Evolutionary conservation across 2,888 invertebrate species (phyloP).

Genomic region (Oxyscelio sp.): DNA sequence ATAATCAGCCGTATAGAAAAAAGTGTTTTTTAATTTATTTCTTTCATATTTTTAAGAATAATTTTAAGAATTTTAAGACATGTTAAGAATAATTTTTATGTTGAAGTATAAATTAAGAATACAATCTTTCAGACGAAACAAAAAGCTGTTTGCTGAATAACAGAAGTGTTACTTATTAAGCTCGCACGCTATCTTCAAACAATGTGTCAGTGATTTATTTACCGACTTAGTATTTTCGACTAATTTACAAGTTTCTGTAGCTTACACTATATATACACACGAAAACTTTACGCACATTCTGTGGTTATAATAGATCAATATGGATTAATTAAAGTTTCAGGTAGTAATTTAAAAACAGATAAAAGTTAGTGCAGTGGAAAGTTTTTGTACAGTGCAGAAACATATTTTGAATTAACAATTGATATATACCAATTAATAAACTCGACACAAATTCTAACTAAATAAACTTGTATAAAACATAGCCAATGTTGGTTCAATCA

Average conservation of each 20-base stretch:
- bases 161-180: conserved; percentile 55
- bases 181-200: conserved; percentile 45
- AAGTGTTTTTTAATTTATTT: too few species aligned
- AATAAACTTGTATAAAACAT: too few species aligned
- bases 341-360: conserved; percentile 37
- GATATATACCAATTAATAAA: too few species aligned
- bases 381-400: neutral
- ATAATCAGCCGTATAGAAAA: conserved; percentile 14
- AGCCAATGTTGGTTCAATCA: too few species aligned
- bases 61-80: too few species aligned
- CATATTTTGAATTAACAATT: too few species aligned
- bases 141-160: conserved; percentile 12
- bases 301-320: conserved; percentile 62
- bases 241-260: conserved; percentile 64
- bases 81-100: too few species aligned
- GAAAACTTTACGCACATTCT: conserved; percentile 64
- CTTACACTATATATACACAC: conserved; percentile 26
- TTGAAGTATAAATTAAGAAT: neutral
- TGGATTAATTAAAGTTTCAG: conserved; percentile 41
- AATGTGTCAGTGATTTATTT: conserved; percentile 66
- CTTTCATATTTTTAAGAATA: too few species aligned
- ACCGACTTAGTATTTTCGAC: conserved; percentile 63
- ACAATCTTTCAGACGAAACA: neutral
- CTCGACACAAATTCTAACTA: too few species aligned
- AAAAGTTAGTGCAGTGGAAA: conserved; percentile 7